These are phyloP conservation scores for Cossypha polioptera DNA, from an alignment of 2,797 vertebrate species.

Conservation along the genomic window DNA sequence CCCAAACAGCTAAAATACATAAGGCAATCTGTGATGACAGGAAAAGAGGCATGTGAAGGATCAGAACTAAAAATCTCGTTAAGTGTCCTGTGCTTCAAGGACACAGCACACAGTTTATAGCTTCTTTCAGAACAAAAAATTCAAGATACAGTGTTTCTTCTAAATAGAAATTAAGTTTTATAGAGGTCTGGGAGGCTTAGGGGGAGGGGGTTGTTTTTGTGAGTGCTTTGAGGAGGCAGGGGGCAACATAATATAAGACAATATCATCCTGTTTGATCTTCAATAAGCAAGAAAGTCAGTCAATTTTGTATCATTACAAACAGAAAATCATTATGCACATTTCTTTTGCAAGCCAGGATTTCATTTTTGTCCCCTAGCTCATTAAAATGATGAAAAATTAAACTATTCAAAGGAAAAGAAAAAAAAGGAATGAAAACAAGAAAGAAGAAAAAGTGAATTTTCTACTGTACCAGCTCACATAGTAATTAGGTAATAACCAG, in stretches of 20 bases:
- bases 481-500: background rate
- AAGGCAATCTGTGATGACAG: background rate
- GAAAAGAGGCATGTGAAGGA: background rate
- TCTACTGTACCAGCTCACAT: background rate
- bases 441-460: background rate
- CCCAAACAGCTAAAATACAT: background rate
- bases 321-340: background rate
- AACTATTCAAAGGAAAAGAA: background rate
- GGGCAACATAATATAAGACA: background rate
- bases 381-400: background rate
- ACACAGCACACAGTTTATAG: fast-evolving
- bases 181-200: background rate
- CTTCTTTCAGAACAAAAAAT: background rate
- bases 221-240: background rate
- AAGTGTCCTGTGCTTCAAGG: background rate
- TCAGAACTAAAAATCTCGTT: background rate
- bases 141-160: background rate
- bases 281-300: background rate
- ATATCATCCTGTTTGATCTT: background rate
- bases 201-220: fast-evolving
- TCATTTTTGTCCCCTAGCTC: background rate
- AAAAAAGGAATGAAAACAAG: fast-evolving
- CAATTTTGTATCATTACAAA: background rate
- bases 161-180: background rate
- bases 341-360: background rate